Conservation (phyloP, 2,888 invertebrate genomes). For the Podabrus alpinus region DNA sequence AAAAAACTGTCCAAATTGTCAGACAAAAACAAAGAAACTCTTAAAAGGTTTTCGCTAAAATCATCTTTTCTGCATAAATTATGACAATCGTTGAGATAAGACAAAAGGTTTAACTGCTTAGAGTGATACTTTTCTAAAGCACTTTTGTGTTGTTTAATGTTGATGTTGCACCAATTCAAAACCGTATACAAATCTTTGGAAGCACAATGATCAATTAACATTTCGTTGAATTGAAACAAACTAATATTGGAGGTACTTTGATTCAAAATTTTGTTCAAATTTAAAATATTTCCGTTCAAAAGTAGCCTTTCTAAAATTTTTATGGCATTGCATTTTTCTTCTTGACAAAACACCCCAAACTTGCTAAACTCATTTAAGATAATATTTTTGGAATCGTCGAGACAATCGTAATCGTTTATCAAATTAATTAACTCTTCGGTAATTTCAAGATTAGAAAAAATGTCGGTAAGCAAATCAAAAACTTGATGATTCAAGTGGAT, state of each 20-base stretch:
- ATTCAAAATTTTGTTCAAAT: slow-evolving; percentile 61
- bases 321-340: slow-evolving; percentile 62
- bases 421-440: slow-evolving; percentile 63
- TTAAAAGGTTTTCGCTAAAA: slow-evolving; percentile 57
- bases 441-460: slow-evolving; percentile 63
- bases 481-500: slow-evolving; percentile 42
- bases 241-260: slow-evolving; percentile 44
- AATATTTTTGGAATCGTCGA: slow-evolving; percentile 62
- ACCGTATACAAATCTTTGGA: slow-evolving; percentile 60
- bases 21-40: slow-evolving; percentile 62
- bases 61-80: slow-evolving; percentile 54
- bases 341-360: slow-evolving; percentile 67
- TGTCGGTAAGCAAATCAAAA: slow-evolving; percentile 57
- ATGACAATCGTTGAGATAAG: slow-evolving; percentile 56
- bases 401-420: slow-evolving; percentile 57
- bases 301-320: slow-evolving; percentile 65
- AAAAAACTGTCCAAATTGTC: slow-evolving; percentile 61
- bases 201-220: slow-evolving; percentile 60
- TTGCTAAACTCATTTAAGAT: slow-evolving; percentile 65
- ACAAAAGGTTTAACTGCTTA: slow-evolving; percentile 60
- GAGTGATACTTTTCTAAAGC: slow-evolving; percentile 55
- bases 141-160: slow-evolving; percentile 39
- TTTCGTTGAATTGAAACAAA: slow-evolving; percentile 59
- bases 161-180: slow-evolving; percentile 60
- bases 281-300: slow-evolving; percentile 59